These are phyloP conservation scores for Drosophila arawakana DNA, from an alignment of 1,140 invertebrate species.

Conservation along the genomic window DNA sequence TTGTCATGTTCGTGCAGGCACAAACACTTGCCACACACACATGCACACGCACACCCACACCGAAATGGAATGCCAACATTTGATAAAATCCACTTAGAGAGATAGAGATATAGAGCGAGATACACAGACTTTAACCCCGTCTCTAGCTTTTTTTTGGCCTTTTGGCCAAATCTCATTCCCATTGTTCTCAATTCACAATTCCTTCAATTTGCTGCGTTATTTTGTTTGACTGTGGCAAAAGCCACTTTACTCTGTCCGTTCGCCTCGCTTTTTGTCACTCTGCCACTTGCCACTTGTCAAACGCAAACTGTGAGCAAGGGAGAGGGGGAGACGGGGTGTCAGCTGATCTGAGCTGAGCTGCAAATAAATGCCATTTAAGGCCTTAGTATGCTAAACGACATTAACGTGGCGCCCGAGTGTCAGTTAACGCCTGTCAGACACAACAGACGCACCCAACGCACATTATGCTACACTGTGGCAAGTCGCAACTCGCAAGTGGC, in stretches of 20 bases:
- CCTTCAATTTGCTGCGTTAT: slow-evolving; percentile 30
- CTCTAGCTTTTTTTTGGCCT: neutral
- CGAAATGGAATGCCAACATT: slow-evolving; percentile 30
- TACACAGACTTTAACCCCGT: slow-evolving; percentile 19
- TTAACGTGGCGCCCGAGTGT: slow-evolving; percentile 75
- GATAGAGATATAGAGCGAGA: slow-evolving; percentile 6
- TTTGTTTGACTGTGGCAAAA: slow-evolving; percentile 26
- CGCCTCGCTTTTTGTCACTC: slow-evolving; percentile 52
- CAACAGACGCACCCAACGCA: slow-evolving; percentile 42
- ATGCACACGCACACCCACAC: slow-evolving; percentile 36
- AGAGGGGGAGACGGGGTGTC: no score
- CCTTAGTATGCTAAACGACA: slow-evolving; percentile 79
- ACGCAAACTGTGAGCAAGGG: neutral
- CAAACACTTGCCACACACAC: slow-evolving; percentile 48
- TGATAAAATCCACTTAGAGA: slow-evolving; percentile 73
- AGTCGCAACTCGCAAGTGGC: neutral
- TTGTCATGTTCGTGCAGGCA: slow-evolving; percentile 19
- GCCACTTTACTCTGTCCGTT: slow-evolving; percentile 35
- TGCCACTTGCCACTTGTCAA: slow-evolving; percentile 26
- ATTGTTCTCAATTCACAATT: neutral
- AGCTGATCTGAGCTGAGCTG: slow-evolving; percentile 32
- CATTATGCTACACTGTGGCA: neutral
- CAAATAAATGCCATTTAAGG: slow-evolving; percentile 82
- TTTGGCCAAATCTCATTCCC: neutral
- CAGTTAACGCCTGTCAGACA: slow-evolving; percentile 74